phyloP scores from a whole-genome alignment of 2,797 vertebrate genomes.

The Caiman crocodilus region DNA sequence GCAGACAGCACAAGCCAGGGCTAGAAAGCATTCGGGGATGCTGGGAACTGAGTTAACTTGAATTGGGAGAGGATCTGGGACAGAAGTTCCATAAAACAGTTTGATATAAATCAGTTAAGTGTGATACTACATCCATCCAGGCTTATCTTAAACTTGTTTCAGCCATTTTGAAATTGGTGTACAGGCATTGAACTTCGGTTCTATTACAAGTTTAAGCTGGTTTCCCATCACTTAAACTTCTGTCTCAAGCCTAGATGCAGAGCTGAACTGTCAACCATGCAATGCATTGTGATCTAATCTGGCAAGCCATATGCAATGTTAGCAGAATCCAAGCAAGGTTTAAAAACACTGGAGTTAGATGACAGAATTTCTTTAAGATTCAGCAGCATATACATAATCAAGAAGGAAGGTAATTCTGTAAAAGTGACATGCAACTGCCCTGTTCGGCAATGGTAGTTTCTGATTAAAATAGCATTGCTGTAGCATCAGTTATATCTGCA shows the following conservation, averaged over 20 bases:
- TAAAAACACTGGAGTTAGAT: neutral
- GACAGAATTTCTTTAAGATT: constrained; percentile 28
- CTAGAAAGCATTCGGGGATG: too few relatives aligned
- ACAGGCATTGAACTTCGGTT: too few relatives aligned
- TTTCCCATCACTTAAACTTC: neutral
- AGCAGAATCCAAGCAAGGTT: neutral
- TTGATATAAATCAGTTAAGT: too few relatives aligned
- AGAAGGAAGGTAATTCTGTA: constrained; percentile 22
- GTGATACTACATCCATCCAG: too few relatives aligned
- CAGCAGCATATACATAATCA: neutral
- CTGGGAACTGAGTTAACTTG: too few relatives aligned
- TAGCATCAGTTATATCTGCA: neutral
- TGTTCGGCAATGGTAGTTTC: neutral
- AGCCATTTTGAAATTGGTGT: too few relatives aligned
- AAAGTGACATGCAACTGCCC: neutral
- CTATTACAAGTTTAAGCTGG: too few relatives aligned
- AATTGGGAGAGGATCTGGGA: too few relatives aligned
- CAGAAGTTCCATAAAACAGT: too few relatives aligned
- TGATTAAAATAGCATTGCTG: neutral
- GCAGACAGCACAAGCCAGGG: too few relatives aligned
- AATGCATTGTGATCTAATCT: neutral
- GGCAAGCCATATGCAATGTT: neutral
- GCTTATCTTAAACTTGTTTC: too few relatives aligned
- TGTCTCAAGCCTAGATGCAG: neutral
- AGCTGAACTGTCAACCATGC: neutral